Base-by-base conservation (phyloP, 1,140 invertebrate species). In the Drosophila sp. region DNA sequence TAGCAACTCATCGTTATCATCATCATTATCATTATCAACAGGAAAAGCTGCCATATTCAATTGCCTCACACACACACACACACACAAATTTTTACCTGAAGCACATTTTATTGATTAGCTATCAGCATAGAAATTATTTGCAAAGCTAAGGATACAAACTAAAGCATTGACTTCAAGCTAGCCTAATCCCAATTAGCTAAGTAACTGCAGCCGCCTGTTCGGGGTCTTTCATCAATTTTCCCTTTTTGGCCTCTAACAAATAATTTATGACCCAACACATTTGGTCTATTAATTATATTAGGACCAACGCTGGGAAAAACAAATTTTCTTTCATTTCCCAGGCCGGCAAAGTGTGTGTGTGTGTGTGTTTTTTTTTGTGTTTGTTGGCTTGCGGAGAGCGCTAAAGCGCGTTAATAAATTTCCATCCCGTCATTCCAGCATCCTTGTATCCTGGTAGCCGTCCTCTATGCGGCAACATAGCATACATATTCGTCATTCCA, bases 281-380 rank as follows among this genome's bases (percentile, higher is more conserved):
- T 83, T 50, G 72, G 69, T 32, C 76, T 76, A 84, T 84, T 84
- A 84, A 84, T 84, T 84, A 77, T 76, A 66, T 68, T 67, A 68
- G 23, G 56, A 23, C 41, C 29, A 41, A 29, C 44, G 32, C 33
- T 50, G 44, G 23, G 23, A 50, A 29, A 66, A 60, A 64, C 75
- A 47, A 66, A 83, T 76, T 83, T 76, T 56, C 66, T 63, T 56
- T 30, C 17, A 11, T 32, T 29, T 32, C 10, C 7, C 62, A 50
- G 44, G 44, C 44, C 44, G 44, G 17, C 60, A 56, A 61, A 67
- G 17, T 17, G 17, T 17, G 17, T 17, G 17, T 17, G 17, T 17
- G 17, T 17, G 17, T 17, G 17, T 17, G 0, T 17, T 66, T 56
- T 30, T 55, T 33, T 57, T 44, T n/a, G 29, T 23, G 1, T 64